These are phyloP conservation scores for Cliona cf. orientalis DNA, from an alignment of 37 sponge, comb jelly and placozoan species.

Conservation along the genomic window DNA sequence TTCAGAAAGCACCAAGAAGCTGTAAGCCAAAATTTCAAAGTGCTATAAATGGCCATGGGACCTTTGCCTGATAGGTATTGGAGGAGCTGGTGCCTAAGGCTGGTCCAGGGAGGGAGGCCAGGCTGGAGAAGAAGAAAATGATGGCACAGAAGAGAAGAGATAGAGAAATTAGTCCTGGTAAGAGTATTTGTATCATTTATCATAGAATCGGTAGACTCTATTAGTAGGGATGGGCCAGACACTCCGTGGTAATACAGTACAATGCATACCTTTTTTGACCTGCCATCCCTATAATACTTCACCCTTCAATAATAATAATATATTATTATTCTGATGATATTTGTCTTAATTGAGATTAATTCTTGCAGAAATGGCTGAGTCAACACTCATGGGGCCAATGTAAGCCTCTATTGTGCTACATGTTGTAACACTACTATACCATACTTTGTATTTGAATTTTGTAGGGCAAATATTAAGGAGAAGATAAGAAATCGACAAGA, in stretches of 20 bases:
- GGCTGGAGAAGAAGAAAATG: slow-evolving; percentile 74
- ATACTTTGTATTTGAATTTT: background rate
- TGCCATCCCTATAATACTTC: background rate
- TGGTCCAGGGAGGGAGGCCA: slow-evolving; percentile 80
- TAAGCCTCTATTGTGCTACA: background rate
- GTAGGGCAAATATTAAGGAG: slow-evolving; percentile 13
- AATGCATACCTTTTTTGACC: no score
- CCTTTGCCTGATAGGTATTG: slow-evolving; percentile 57
- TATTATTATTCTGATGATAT: background rate
- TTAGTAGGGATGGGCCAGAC: no score
- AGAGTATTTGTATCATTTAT: no score
- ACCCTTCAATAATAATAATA: background rate
- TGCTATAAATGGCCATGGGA: background rate
- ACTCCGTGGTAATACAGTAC: no score
- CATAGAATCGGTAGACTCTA: background rate
- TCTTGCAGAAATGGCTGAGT: slow-evolving; percentile 47
- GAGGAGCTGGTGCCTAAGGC: slow-evolving; percentile 90
- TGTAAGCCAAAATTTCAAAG: slow-evolving; percentile 17
- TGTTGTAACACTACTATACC: background rate
- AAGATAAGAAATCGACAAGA: slow-evolving; percentile 20
- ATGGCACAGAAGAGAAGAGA: slow-evolving; percentile 64
- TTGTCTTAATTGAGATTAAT: background rate
- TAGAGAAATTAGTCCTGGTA: slow-evolving; percentile 86
- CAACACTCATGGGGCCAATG: slow-evolving; percentile 33
- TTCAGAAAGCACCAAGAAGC: slow-evolving; percentile 62